Evolutionary conservation across 2,113 vertebrate species (phyloP).

Genomic region (Elephas maximus): DNA sequence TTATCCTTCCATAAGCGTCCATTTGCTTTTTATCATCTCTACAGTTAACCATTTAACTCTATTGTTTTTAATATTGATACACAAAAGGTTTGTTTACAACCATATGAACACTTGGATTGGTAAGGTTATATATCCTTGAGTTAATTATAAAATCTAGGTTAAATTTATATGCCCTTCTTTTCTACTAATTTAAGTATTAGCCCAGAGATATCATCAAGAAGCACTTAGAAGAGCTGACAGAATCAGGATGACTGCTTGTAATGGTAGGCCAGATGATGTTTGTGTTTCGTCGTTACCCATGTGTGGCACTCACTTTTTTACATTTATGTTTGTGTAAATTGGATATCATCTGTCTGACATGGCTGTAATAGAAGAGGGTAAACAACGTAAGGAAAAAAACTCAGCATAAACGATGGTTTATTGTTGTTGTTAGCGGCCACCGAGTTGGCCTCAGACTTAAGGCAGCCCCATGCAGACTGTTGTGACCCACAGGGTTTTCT

Average conservation of each 20-base stretch:
- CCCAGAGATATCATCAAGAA: constrained; percentile 46
- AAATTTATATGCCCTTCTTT: neutral
- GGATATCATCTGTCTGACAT: neutral
- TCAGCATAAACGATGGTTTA: neutral
- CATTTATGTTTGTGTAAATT: neutral
- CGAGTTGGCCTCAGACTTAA: too few species aligned
- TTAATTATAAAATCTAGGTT: constrained; percentile 15
- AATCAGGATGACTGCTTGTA: neutral
- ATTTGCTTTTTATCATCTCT: neutral
- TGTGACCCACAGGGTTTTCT: too few species aligned
- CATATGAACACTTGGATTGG: neutral
- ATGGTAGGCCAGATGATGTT: neutral
- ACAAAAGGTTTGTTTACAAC: neutral
- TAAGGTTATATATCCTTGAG: constrained; percentile 8
- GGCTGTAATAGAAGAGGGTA: neutral
- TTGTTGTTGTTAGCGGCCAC: too few species aligned
- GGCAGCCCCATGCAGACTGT: too few species aligned
- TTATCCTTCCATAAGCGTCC: neutral
- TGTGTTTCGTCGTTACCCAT: neutral
- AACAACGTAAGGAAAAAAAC: neutral
- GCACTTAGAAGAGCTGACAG: neutral
- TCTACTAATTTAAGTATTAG: constrained; percentile 13
- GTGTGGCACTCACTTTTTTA: neutral
- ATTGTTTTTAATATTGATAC: constrained; percentile 25
- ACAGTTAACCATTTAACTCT: constrained; percentile 15